Percentiles rank a stretch among this genome's conserved stretches.
Evolutionary conservation across 2,888 invertebrate genomes (phyloP).

Genomic region (Falcaria lacertinaria): DNA sequence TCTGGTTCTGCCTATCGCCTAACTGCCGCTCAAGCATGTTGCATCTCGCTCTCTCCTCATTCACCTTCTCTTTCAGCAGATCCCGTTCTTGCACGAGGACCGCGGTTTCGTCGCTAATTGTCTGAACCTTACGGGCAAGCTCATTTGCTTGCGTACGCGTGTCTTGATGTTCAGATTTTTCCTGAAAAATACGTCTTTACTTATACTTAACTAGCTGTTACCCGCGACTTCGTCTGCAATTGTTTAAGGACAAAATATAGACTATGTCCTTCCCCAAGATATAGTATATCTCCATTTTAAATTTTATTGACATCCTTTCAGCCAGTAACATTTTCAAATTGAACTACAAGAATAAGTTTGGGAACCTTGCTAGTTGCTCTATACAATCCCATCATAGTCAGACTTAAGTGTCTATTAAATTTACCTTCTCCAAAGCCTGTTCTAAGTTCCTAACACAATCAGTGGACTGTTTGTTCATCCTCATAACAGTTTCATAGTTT

Average conservation of each 20-base stretch:
- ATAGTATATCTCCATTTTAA: no score
- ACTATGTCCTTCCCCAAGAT: no score
- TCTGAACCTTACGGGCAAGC: conserved; percentile 38
- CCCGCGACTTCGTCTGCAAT: no score
- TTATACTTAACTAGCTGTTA: no score
- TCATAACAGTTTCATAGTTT: conserved; percentile 68
- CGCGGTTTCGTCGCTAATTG: conserved; percentile 34
- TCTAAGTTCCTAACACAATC: conserved; percentile 82
- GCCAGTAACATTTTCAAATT: no score
- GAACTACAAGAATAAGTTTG: no score
- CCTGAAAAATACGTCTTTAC: no score
- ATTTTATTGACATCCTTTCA: no score
- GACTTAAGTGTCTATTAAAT: no score
- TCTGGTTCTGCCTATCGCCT: conserved; percentile 68
- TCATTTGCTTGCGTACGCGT: conserved; percentile 42
- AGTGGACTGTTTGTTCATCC: conserved; percentile 77
- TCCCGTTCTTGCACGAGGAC: conserved; percentile 50
- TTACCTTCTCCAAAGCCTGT: conserved; percentile 76
- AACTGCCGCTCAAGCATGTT: conserved; percentile 77
- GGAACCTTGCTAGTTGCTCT: no score
- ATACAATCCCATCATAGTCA: no score
- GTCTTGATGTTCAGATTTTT: conserved; percentile 48
- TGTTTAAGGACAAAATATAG: no score
- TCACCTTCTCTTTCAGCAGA: conserved; percentile 53
- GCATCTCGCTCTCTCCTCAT: conserved; percentile 56